Conservation (phyloP, 2,888 invertebrate genomes). For the Rhagophthalmus giganteus region DNA sequence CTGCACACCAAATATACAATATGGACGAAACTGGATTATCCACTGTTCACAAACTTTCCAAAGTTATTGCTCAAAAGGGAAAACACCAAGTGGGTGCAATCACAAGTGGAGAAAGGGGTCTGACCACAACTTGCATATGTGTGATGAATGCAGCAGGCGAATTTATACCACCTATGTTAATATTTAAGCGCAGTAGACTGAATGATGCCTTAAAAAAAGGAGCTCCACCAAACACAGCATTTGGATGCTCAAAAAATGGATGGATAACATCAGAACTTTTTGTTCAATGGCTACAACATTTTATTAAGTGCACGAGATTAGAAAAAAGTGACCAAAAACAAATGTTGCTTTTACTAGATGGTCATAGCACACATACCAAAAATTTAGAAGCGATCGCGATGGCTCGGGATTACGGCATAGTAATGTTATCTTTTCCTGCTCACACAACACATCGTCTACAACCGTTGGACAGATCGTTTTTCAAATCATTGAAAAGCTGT, state of each 20-base stretch:
- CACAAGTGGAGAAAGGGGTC: constrained; percentile 49
- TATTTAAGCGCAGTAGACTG: constrained; percentile 4
- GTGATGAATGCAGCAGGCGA: constrained; percentile 48
- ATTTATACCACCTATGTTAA: constrained; percentile 28
- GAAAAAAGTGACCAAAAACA: background rate
- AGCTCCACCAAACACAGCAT: constrained; percentile 4
- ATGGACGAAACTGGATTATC: constrained; percentile 47
- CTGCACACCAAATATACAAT: constrained; percentile 39
- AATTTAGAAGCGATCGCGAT: constrained; percentile 4
- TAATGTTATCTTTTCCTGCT: constrained; percentile 5
- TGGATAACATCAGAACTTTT: constrained; percentile 8
- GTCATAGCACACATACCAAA: constrained; percentile 8
- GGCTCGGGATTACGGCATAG: constrained; percentile 6
- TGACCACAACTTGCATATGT: constrained; percentile 42
- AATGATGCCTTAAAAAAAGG: no score
- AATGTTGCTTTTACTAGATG: constrained; percentile 7
- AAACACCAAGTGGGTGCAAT: constrained; percentile 45
- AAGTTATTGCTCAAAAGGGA: constrained; percentile 45
- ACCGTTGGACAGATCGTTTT: constrained; percentile 9
- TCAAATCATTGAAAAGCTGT: constrained; percentile 6
- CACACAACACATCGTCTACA: constrained; percentile 9
- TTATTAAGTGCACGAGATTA: constrained; percentile 2
- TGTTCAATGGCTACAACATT: constrained; percentile 13
- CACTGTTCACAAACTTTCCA: constrained; percentile 45
- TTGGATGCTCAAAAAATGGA: constrained; percentile 1